These are phyloP conservation scores for honey bee (Apis mellifera) DNA, from an alignment of 1,140 invertebrate species.

Conservation along the genomic window Amel_HAv3.1 CM009933.2:3419501-3420000, in stretches of 20 bases:
- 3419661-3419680: conserved; percentile 15
- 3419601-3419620: background rate
- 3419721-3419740: background rate
- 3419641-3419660: conserved; percentile 10
- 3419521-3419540: no score
- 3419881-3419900: no score
- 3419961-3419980: no score
- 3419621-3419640: conserved; percentile 7
- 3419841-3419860: no score
- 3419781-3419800: background rate
- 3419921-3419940: no score
- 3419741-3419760: background rate
- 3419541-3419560: background rate
- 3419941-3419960: no score
- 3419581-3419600: background rate
- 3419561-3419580: background rate
- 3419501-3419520: no score
- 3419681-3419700: conserved; percentile 2
- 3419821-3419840: background rate
- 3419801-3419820: background rate
- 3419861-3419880: no score
- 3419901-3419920: no score
- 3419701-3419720: background rate
- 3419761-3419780: background rate
- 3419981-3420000: accelerated